A percentile compares a stretch with the other conserved stretches of the same genome.
Conservation (phyloP, 2,888 invertebrate genomes). For the Lottia scabra region DNA sequence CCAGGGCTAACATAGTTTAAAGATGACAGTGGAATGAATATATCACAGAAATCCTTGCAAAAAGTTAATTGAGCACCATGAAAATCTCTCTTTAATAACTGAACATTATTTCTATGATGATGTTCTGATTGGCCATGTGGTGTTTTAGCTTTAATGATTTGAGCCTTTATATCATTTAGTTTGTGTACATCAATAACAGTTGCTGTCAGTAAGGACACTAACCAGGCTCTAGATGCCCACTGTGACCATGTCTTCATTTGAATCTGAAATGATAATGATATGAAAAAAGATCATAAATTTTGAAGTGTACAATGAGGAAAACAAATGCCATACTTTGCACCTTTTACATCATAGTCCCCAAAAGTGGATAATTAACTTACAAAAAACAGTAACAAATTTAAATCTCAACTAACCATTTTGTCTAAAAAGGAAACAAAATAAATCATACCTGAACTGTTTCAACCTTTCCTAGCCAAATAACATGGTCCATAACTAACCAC, state of each 20-base stretch:
- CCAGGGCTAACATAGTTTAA: conserved; percentile 30
- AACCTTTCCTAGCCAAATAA: conserved; percentile 35
- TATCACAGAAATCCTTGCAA: conserved; percentile 34
- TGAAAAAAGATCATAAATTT: neutral
- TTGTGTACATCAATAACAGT: conserved; percentile 24
- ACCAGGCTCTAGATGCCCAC: conserved; percentile 33
- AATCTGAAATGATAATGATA: conserved; percentile 18
- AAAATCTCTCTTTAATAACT: conserved; percentile 19
- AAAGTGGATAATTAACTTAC: no score
- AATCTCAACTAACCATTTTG: no score
- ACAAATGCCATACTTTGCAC: no score
- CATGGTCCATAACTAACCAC: conserved; percentile 36
- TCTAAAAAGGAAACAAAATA: no score
- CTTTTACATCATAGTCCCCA: no score
- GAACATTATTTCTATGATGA: neutral
- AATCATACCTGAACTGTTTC: conserved; percentile 25
- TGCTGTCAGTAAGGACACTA: conserved; percentile 23
- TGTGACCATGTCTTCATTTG: conserved; percentile 24
- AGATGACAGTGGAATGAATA: conserved; percentile 33
- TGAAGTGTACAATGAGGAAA: no score
- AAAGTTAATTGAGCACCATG: conserved; percentile 25
- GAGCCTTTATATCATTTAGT: conserved; percentile 16
- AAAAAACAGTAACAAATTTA: no score
- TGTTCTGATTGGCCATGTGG: neutral
- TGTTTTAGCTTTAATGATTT: neutral